Percentiles rank a stretch among this genome's conserved stretches.
phyloP scores from a whole-genome alignment of 2,888 invertebrate species.

The Oegoconia quadripuncta region DNA sequence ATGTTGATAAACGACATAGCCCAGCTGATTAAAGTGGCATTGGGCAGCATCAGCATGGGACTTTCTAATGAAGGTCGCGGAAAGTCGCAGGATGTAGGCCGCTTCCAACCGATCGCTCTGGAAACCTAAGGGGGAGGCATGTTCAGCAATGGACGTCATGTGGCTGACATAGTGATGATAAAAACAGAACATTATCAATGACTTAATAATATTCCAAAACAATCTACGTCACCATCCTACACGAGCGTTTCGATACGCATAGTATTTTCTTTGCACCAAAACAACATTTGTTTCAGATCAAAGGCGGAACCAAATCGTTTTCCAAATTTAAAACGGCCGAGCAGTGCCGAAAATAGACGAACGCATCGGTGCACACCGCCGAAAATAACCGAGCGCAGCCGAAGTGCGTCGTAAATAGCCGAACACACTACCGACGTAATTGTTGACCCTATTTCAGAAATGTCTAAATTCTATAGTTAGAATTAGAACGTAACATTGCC shows the following conservation, averaged over 20 bases:
- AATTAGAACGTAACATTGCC: constrained; percentile 28
- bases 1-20: too few species aligned
- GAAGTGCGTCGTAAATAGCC: constrained; percentile 20
- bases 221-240: constrained; percentile 8
- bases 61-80: too few species aligned
- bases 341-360: constrained; percentile 45
- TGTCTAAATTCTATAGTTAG: constrained; percentile 51
- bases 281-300: constrained; percentile 66
- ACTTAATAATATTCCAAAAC: not conserved
- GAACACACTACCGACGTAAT: constrained; percentile 57
- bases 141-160: too few species aligned
- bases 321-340: constrained; percentile 59
- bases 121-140: too few species aligned
- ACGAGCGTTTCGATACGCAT: too few species aligned
- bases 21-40: too few species aligned
- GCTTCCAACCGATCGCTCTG: too few species aligned
- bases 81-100: too few species aligned
- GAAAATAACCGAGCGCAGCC: constrained; percentile 59
- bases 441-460: constrained; percentile 74
- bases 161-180: too few species aligned
- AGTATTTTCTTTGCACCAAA: too few species aligned
- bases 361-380: constrained; percentile 45
- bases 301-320: constrained; percentile 46
- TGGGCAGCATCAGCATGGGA: too few species aligned
- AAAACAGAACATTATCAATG: too few species aligned